phyloP scores from a whole-genome alignment of 2,113 vertebrate species.

The Dasyurus viverrinus region DNA sequence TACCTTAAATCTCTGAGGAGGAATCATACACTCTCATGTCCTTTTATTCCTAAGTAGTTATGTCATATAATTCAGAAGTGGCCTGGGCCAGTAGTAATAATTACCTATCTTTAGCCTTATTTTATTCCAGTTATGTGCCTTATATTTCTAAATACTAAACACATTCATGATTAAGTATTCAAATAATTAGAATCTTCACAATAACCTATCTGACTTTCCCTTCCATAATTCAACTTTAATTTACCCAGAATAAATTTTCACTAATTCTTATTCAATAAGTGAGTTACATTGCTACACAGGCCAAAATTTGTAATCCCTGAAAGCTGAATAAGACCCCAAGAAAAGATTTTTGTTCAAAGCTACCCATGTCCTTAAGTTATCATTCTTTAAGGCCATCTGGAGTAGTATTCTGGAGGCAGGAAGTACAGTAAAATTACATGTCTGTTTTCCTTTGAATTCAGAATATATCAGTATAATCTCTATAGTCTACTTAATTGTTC shows the following conservation, averaged over 20 bases:
- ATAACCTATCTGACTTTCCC: neutral
- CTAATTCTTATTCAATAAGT: neutral
- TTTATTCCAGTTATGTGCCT: neutral
- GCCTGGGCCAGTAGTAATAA: neutral
- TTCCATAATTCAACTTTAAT: neutral
- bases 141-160: neutral
- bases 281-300: neutral
- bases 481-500: conserved; percentile 14
- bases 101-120: neutral
- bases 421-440: neutral
- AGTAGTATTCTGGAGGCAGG: neutral
- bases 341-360: conserved; percentile 2
- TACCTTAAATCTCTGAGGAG: neutral
- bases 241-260: neutral
- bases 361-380: neutral
- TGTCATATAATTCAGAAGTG: neutral
- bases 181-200: neutral
- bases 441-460: conserved; percentile 1
- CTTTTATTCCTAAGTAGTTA: neutral
- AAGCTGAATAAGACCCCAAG: neutral
- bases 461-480: neutral
- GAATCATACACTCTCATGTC: neutral
- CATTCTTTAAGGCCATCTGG: neutral
- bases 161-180: neutral
- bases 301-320: conserved; percentile 8